Evolutionary conservation across 2,888 invertebrate species (phyloP).

Genomic region (Philaethria dido): DNA sequence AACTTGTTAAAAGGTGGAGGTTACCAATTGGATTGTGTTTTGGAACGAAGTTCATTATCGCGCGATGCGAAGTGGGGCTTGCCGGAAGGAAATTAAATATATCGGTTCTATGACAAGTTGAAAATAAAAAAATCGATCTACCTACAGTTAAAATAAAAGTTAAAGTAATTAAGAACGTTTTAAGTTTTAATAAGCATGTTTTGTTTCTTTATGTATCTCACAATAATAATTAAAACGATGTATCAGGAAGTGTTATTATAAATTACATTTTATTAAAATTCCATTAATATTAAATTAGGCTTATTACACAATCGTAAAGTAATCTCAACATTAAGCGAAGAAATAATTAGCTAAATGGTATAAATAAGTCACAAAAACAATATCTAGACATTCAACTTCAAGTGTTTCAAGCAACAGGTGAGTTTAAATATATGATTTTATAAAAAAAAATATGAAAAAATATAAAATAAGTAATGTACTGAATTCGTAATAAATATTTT

Average conservation of each 20-base stretch:
- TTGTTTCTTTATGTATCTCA: too few species aligned
- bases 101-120: too few species aligned
- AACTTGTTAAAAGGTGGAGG: too few species aligned
- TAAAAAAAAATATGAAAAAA: not conserved
- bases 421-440: not conserved
- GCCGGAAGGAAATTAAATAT: too few species aligned
- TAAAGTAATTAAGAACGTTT: not conserved
- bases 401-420: not conserved
- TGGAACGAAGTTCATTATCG: too few species aligned
- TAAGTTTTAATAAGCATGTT: too few species aligned
- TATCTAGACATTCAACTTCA: not conserved
- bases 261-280: constrained; percentile 3
- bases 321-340: not conserved
- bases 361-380: not conserved
- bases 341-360: not conserved
- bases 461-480: not conserved
- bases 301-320: not conserved
- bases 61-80: too few species aligned
- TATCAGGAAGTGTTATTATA: not conserved
- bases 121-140: too few species aligned
- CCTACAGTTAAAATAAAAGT: not conserved
- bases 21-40: too few species aligned
- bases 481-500: not conserved
- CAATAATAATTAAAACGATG: not conserved
- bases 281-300: not conserved